Evolutionary conservation across 2,113 vertebrate genomes (phyloP).

Genomic region (Planiliza haematocheilus): DNA sequence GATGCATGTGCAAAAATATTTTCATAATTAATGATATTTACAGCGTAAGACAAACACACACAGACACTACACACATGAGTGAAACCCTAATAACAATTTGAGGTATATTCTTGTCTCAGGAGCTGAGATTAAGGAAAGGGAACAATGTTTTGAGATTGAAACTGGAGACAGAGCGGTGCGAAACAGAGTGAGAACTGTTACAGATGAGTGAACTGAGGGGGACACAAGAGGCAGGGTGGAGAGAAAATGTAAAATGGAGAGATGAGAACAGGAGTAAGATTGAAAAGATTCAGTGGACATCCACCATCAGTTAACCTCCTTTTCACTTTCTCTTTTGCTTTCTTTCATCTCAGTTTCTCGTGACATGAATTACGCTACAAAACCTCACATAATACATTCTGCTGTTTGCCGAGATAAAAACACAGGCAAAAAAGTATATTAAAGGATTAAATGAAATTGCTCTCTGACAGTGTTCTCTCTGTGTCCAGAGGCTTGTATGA

Average conservation of each 20-base stretch:
- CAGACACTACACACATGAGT: background rate
- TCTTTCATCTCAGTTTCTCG: conserved; percentile 8
- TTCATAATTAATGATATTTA: conserved; percentile 39
- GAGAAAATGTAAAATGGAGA: background rate
- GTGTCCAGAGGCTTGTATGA: conserved; percentile 21
- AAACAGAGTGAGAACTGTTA: conserved; percentile 45
- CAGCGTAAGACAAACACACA: background rate
- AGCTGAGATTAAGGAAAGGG: conserved; percentile 45
- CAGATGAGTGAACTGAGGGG: conserved; percentile 46
- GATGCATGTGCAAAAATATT: background rate
- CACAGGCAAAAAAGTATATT: background rate
- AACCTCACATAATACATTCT: no score
- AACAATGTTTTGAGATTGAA: conserved; percentile 49
- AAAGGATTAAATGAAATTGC: background rate
- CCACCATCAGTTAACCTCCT: background rate
- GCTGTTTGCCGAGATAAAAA: background rate
- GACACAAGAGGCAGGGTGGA: background rate
- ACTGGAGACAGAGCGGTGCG: conserved; percentile 48
- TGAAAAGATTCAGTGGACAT: conserved; percentile 12
- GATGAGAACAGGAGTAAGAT: conserved; percentile 9
- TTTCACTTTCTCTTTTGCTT: background rate
- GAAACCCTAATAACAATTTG: conserved; percentile 52
- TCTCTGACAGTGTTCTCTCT: background rate
- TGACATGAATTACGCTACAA: background rate
- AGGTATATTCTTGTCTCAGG: conserved; percentile 23